Base-by-base conservation (phyloP, 2,113 vertebrate genomes). In the Chaetodon trifascialis region DNA sequence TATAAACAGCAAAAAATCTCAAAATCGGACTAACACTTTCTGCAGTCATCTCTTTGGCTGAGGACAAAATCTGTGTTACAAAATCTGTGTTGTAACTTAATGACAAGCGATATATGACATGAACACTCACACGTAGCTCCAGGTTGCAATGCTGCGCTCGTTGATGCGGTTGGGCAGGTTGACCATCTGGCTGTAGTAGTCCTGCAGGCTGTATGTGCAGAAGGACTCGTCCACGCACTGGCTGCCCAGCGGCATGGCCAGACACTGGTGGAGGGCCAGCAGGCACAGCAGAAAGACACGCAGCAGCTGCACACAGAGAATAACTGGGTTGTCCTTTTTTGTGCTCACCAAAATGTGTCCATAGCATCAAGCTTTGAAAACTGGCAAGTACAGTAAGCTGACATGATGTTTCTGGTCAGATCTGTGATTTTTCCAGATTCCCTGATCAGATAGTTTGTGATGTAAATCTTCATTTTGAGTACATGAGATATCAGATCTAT, bases 131-230 rank as follows among this genome's bases (percentile, higher is more conserved):
- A 89, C 82, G 11, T 96, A 95, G 46, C 40, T 92, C 95, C 95
- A 96, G 54, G 92, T 66, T 0, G 95, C 93, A 4, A 96, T 79
- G 78, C 95, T 96, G 82, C 95, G 94, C 77, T 96, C 94, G 4
- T 96, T 94, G 80, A 96, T 92, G 65, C 36, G 66, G 58, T 76
- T 93, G 51, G 94, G 94, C 67, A 95, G 81, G 86, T 84, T 92
- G 52, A 91, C 87, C 64, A 94, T 79, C 66, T 95, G 92, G 46
- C 84, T 70, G 86, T 94, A 84, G 74, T 92, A 93, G 58, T 94
- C 93, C 69, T 92, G 90, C 56, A 96, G 82, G 52, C 55, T 94
- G 79, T 86, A 87, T 0, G 90, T 85, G 64, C 94, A 95, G 91
- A 93, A 82, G 21, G 93, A 89, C 19, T 95, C 90, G 0, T 95